These are phyloP conservation scores for Calvadosia cruxmelitensis DNA, from an alignment of 30 jellyfish, hydroid and myxozoan species.

Conservation along the genomic window DNA sequence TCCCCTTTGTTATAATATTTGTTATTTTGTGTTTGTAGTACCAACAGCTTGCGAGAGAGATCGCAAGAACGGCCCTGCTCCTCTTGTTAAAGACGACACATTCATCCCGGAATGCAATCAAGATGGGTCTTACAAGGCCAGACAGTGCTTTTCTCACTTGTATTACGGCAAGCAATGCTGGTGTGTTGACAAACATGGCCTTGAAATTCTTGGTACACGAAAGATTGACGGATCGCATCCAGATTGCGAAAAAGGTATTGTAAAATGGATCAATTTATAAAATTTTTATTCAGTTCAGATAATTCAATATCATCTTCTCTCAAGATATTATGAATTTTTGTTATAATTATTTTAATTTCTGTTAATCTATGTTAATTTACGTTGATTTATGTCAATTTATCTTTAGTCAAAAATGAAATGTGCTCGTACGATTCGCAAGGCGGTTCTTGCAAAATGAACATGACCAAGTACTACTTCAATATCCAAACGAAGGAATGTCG, in stretches of 20 bases:
- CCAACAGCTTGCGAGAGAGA: constrained; percentile 79
- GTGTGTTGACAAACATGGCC: constrained; percentile 95
- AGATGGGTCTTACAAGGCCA: constrained; percentile 82
- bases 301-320: no score
- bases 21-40: constrained; percentile 6
- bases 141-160: constrained; percentile 91
- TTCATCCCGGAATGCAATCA: constrained; percentile 85
- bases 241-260: constrained; percentile 87
- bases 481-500: constrained; percentile 85
- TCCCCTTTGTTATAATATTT: neutral
- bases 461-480: constrained; percentile 75
- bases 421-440: constrained; percentile 53
- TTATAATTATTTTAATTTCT: no score
- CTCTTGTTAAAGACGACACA: constrained; percentile 70
- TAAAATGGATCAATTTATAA: no score
- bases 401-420: constrained; percentile 53
- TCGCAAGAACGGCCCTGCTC: constrained; percentile 54
- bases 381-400: no score
- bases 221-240: constrained; percentile 97
- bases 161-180: constrained; percentile 95
- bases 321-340: no score
- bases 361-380: no score
- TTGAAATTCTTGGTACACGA: constrained; percentile 92
- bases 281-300: no score
- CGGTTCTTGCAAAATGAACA: constrained; percentile 75